Evolutionary conservation across 1,140 invertebrate species (phyloP), one percentile per base, ranked within the genome.

Genomic region (Drosophila ficusphila): DNA sequence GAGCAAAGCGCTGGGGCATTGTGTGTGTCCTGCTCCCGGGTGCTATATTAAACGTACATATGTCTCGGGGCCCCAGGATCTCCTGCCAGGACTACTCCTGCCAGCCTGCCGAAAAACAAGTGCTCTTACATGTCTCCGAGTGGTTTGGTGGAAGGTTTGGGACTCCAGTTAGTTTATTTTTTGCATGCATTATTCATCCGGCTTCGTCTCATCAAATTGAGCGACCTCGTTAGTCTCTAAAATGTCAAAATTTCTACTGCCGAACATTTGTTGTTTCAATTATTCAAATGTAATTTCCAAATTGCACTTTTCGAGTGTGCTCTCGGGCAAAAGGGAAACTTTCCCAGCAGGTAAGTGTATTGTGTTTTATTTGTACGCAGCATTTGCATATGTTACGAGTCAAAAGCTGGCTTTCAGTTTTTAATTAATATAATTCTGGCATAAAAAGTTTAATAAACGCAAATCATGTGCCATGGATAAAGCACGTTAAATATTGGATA

Each of bases 1-100:
- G 58, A 74, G 79, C 65, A 83, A 82, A 71, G 78, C 79, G 70
- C 69, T 57, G 61, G 67, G 51, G 53, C 57, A 70, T 64, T 64
- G 29, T 61, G 75, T 47, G 38, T 71, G 58, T 53, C 49, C 57
- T 51, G 47, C 72, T 39, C 73, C 54, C 56, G 65, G 81, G 70
- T 72, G 81, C 79, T 85, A 64, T 85, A 85, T 85, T 85, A 85
- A 85, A 86, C 38, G 79, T 85, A 85, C 79, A 85, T 85, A 86
- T 85, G 79, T 85, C 75, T 75, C 54, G 58, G 71, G 61, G 46
- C 44, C 42, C 46, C 39, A 6, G 25, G 19, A 18, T 9, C 34
- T 16, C 34, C 34, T n/a, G n/a, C 36, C 51, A 19, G 12, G 14
- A 12, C 25, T 27, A 12, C 29, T 39, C 44, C 27, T 38, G 19